Evolutionary conservation across 2,113 vertebrate species (phyloP), one percentile per base, ranked within the genome.

Genomic region (Lophotis ruficrista): DNA sequence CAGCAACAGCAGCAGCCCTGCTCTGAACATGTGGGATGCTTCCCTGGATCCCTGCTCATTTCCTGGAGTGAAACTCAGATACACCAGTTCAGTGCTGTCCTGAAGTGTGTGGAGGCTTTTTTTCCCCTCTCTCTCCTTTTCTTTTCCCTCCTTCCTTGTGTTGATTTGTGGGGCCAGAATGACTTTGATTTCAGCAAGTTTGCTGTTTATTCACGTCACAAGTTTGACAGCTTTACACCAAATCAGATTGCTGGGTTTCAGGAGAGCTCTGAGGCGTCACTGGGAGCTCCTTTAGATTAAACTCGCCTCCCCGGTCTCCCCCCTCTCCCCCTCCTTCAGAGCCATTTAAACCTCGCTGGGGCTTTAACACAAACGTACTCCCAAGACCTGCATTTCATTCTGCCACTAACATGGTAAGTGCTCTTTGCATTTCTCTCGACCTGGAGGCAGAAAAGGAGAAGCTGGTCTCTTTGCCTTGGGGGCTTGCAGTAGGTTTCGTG

Each of bases 381-480:
- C 96, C 83, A 89, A 87, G 94, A 92, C 96, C 95, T 95, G 90
- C 95, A 94, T 94, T 97, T 94, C 91, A 91, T 93, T 82, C 93
- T 97, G 79, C 85, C 92, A 86, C 94, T 97, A 94, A 89, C 73
- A 98, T 98, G 99, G 99, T 99, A 97, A 99, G 99, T 98, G 91
- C 83, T 90, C 68, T 90, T 75, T 93, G 93, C 82, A 89, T 73
- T 93, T 96, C 66, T 96, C 31, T 83, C 87, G 75, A 94, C 75
- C 85, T 86, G 78, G 70, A 68, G 47, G 83, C 83, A 89, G 85
- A 41, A 64, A 79, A 94, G 41, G 80, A 89, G 83, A 66, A 83
- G 62, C 43, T 65, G 72, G 33, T 93, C 41, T 54, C 56, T 84
- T 53, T 80, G 54, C 66, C 53, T 7, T 65, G 85, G 69, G 79